Conservation (phyloP, 2,113 vertebrate genomes). For the Raja brachyura region DNA sequence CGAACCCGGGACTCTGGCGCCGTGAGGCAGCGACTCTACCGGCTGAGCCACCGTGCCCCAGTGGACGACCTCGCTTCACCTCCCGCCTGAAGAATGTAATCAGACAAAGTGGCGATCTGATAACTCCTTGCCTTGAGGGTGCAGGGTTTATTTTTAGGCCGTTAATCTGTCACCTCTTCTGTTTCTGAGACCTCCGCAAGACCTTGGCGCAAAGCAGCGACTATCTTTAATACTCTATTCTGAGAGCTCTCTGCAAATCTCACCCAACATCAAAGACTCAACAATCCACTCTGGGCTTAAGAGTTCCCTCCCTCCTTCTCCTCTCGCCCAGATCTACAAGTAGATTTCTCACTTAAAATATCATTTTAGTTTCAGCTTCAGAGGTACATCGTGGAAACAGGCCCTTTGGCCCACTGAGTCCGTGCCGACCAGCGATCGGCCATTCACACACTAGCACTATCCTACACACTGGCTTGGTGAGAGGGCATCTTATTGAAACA, state of each 20-base stretch:
- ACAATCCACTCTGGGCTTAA: neutral
- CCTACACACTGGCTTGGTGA: too few species aligned
- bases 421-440: too few species aligned
- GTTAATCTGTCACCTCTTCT: neutral
- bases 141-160: neutral
- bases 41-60: too few species aligned
- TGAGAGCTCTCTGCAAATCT: neutral
- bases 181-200: neutral
- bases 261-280: neutral
- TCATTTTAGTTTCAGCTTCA: too few species aligned
- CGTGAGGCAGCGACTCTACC: too few species aligned
- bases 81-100: neutral
- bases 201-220: neutral
- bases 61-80: neutral
- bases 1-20: too few species aligned
- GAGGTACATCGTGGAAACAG: too few species aligned
- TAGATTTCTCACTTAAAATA: neutral
- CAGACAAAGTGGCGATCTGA: neutral
- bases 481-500: too few species aligned
- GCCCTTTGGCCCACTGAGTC: too few species aligned
- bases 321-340: neutral
- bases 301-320: neutral
- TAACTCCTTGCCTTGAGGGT: neutral
- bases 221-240: neutral
- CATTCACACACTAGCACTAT: too few species aligned